Percentiles rank a stretch among this genome's conserved stretches.
Evolutionary conservation across 2,888 invertebrate genomes (phyloP).

Genomic region (Opisthograptis luteolata): DNA sequence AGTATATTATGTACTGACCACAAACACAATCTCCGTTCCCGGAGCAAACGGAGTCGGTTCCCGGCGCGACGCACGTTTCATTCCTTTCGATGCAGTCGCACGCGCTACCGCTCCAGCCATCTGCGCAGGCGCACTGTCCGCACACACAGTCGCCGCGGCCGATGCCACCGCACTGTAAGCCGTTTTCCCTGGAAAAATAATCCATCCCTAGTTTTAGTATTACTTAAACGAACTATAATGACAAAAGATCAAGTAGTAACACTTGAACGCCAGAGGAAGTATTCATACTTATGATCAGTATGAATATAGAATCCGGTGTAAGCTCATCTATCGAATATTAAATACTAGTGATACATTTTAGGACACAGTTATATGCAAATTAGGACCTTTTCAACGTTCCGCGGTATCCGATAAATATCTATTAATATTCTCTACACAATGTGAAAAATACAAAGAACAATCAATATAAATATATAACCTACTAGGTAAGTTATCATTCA

Average conservation of each 20-base stretch:
- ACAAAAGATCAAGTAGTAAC: conserved; percentile 19
- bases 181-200: conserved; percentile 64
- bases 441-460: background rate
- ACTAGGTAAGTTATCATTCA: background rate
- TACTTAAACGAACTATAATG: background rate
- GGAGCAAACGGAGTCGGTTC: conserved; percentile 84
- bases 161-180: conserved; percentile 82
- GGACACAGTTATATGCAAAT: conserved; percentile 24
- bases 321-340: conserved; percentile 25
- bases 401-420: conserved; percentile 3
- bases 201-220: too few species aligned
- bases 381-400: conserved; percentile 6
- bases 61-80: conserved; percentile 81
- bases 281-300: conserved; percentile 12
- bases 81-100: conserved; percentile 83
- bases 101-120: conserved; percentile 82
- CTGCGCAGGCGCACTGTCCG: conserved; percentile 88
- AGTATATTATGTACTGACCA: conserved; percentile 82
- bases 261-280: conserved; percentile 18
- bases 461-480: conserved; percentile 1
- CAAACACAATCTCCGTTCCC: conserved; percentile 91
- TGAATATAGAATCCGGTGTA: conserved; percentile 19
- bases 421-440: background rate
- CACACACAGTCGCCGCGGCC: conserved; percentile 90
- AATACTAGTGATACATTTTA: conserved; percentile 10